A percentile compares a stretch with the other conserved stretches of the same genome.
phyloP scores from a whole-genome alignment of 1,140 invertebrate species.

The Schlechtendalia chinensis region DNA sequence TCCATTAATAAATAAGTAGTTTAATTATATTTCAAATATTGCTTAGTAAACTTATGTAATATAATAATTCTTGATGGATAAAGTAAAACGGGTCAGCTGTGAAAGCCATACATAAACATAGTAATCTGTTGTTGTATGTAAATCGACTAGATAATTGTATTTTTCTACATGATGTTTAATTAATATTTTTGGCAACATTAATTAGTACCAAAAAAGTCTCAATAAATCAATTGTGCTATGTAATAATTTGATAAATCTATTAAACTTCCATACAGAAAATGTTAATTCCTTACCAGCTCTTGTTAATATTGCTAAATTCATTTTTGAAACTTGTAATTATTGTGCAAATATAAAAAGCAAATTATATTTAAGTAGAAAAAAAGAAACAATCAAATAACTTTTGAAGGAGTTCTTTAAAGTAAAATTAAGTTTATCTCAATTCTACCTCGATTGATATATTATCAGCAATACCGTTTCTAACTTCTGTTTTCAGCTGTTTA shows the following conservation, averaged over 20 bases:
- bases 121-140: too few species aligned
- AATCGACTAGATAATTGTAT: too few species aligned
- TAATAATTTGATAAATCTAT: neutral
- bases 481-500: neutral
- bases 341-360: neutral
- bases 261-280: neutral
- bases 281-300: slow-evolving; percentile 2
- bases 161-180: too few species aligned
- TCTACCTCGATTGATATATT: neutral
- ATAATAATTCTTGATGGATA: too few species aligned
- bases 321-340: neutral
- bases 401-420: slow-evolving; percentile 15
- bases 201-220: too few species aligned
- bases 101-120: too few species aligned
- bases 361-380: neutral
- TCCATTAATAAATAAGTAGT: too few species aligned
- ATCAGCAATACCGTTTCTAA: slow-evolving; percentile 3
- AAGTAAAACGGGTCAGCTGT: too few species aligned
- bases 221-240: too few species aligned
- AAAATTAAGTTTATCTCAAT: neutral
- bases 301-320: slow-evolving; percentile 22
- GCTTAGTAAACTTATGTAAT: too few species aligned
- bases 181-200: too few species aligned
- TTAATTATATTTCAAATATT: too few species aligned
- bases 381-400: neutral